These are phyloP conservation scores for Brachionus koreanus DNA, from an alignment of 1,140 invertebrate genomes.

Conservation along the genomic window DNA sequence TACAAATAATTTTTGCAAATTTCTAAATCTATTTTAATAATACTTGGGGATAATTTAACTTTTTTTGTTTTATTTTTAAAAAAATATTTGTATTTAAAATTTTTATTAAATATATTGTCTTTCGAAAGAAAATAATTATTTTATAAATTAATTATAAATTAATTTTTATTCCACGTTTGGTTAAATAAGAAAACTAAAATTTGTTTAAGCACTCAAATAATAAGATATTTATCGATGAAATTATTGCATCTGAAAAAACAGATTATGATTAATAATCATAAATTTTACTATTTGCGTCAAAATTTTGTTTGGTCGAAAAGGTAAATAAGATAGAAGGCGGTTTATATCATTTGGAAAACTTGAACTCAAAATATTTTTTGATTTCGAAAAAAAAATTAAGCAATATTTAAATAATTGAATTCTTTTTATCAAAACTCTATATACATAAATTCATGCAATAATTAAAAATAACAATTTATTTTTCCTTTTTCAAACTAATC, in stretches of 20 bases:
- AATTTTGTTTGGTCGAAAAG: neutral
- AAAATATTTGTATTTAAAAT: no score
- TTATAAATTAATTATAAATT: neutral
- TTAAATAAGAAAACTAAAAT: neutral
- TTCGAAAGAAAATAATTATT: no score
- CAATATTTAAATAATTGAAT: neutral
- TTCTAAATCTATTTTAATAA: no score
- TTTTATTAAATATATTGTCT: no score
- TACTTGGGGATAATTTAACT: no score
- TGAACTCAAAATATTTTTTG: no score
- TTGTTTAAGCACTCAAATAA: neutral
- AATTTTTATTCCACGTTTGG: neutral
- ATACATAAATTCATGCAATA: neutral
- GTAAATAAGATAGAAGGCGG: neutral
- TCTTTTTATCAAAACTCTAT: neutral
- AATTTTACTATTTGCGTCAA: neutral
- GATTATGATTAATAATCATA: neutral
- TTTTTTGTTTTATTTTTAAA: no score
- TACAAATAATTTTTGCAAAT: no score
- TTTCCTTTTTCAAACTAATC: neutral
- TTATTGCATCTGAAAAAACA: neutral
- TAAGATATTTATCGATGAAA: no score
- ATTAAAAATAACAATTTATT: neutral
- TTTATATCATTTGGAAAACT: neutral
- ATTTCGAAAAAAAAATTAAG: no score